Base-by-base conservation (phyloP, 2,888 invertebrate species). In the Leptinotarsa haldemani region DNA sequence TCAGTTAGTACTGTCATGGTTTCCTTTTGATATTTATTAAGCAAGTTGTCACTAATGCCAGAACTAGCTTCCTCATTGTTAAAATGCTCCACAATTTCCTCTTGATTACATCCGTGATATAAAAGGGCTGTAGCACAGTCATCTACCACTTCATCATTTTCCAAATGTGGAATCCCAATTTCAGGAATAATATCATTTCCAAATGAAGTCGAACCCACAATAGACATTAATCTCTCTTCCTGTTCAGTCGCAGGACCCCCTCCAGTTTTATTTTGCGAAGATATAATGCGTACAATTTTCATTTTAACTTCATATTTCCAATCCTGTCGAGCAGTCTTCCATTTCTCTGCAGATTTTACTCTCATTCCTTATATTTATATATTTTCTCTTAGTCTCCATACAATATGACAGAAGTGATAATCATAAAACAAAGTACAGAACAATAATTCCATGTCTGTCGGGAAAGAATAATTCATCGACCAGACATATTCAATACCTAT, bases 281-380 rank as follows among this genome's bases (percentile, higher is more conserved):
- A 30, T 46, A 47, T 71, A 56, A 66, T 72, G 13, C 40, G 9
- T 48, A 50, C 65, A 40, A 67, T 69, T 72, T 74, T 74, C 4
- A 13, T 13, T 53, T 74, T 67, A 3, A 63, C 67, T 72, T 74
- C 72, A 52, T 66, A 74, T 72, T 72, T 74, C 74, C 71, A 72
- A 72, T 74, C 74, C 16, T 69, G 58, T 15, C 63, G 12, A 16
- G 69, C 73, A n/a, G 47, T 50, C 30, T 73, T 68, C 61, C 64
- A 73, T 61, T 73, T 73, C 2, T 73, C 73, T 12, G 69, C 63
- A 63, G 70, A 47, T 70, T 73, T 73, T n/a, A 22, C 18, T 3
- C 69, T 30, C 7, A 7, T 30, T 30, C 30, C 30, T 30, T 30
- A 30, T 20, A 20, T 20, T 20, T 20, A 20, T 30, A 30, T 30